Base-by-base conservation (phyloP, 2,888 invertebrate species). In the Apodemia duryi region DNA sequence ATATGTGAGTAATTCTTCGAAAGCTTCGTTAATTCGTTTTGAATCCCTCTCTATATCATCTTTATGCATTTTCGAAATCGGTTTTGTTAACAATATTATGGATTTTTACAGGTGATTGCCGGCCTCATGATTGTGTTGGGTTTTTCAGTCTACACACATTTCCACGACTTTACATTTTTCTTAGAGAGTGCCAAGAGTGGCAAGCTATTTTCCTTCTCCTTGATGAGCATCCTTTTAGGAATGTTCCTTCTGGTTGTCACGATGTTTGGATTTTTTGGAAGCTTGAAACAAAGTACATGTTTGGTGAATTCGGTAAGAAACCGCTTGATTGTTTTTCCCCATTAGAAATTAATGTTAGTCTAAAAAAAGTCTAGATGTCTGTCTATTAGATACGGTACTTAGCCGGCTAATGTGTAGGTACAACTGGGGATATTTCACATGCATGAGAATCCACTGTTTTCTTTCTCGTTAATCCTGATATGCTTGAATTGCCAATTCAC, bases 181-280 rank as follows among this genome's bases (percentile, higher is more conserved):
- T 85, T 83, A 72, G 81, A 84, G 71, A 80, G 80, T 62, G 78
- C 81, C 3, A 82, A 77, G 69, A 75, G 75, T 51, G 82, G 87
- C 1, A 73, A 92, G 65, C 94, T 95, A 79, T 93, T 95, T 74
- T 95, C 96, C 1, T 96, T 96, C 0, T 96, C 97, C 0, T 93
- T 95, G 7, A 85, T 97, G 41, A 92, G 97, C 54, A 95, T 97
- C 29, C 93, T 95, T 13, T 93, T 96, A 52, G 97, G 97, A 0
- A 90, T 95, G 65, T 86, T 95, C 62, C 93, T 97, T 63, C 93
- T 97, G 73, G 85, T 97, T 63, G 93, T 97, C 13, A 95, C 97
- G 0, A 93, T 96, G 73, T 95, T 97, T 72, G 97, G 97, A 43
- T 97, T 97, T 85, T 95, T 95, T 73, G 97, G 97, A 43, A 97